These are phyloP conservation scores for Heteractis magnifica DNA, from an alignment of 92 coral and sea anemone species.

Conservation along the genomic window DNA sequence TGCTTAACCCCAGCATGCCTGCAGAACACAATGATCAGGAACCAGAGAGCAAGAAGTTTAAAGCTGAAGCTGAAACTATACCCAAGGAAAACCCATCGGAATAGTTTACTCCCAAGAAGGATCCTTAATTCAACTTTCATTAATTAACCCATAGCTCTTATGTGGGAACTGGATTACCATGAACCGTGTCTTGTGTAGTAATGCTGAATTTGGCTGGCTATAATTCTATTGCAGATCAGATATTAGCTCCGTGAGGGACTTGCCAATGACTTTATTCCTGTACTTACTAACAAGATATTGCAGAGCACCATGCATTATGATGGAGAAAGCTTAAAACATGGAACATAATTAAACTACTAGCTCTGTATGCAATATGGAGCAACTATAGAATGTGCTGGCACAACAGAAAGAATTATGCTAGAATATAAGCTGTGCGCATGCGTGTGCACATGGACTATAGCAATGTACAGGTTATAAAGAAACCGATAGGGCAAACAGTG, in stretches of 20 bases:
- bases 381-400: not conserved
- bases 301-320: not conserved
- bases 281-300: not conserved
- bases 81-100: conserved; percentile 27
- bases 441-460: not conserved
- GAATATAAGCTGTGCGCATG: not conserved
- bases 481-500: not conserved
- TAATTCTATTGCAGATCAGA: not conserved
- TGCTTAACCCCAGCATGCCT: conserved; percentile 57
- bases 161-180: not conserved
- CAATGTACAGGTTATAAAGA: not conserved
- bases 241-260: not conserved
- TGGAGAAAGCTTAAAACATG: not conserved
- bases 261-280: not conserved
- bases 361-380: not conserved
- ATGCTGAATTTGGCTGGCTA: not conserved
- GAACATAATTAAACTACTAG: not conserved
- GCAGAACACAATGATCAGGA: conserved; percentile 57
- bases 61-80: conserved; percentile 19
- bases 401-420: not conserved
- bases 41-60: conserved; percentile 73
- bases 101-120: not conserved
- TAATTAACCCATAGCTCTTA: not conserved
- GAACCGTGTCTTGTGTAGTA: not conserved
- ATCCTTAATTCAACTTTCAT: not conserved